Conservation (phyloP, 2,113 vertebrate genomes). For the Suncus etruscus region DNA sequence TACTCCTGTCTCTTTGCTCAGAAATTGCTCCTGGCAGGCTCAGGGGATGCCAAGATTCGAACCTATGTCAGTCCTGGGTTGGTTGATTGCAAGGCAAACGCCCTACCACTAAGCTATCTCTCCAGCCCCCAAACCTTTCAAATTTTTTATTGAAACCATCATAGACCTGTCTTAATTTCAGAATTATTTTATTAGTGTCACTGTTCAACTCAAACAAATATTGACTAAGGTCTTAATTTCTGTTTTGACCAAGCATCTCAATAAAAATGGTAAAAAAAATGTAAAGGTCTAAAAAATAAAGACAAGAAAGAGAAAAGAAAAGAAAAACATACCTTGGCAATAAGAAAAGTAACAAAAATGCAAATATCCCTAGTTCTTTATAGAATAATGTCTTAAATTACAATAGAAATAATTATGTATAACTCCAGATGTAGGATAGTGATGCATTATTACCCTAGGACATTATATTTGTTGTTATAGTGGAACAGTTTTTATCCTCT, state of each 20-base stretch:
- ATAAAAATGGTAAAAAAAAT: too few relatives aligned
- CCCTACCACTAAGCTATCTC: too few relatives aligned
- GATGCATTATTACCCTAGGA: not conserved
- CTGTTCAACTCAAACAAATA: not conserved
- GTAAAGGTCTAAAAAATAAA: too few relatives aligned
- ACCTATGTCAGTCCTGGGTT: too few relatives aligned
- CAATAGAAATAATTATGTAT: conserved; percentile 25
- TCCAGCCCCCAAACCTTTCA: not conserved
- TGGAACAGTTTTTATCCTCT: not conserved
- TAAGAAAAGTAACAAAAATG: conserved; percentile 11
- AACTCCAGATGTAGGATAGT: not conserved
- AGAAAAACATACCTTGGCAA: not conserved
- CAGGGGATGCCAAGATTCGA: too few relatives aligned
- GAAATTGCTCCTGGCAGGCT: too few relatives aligned
- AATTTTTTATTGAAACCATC: not conserved
- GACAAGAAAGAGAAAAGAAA: too few relatives aligned
- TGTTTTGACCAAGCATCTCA: not conserved
- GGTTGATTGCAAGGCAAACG: too few relatives aligned
- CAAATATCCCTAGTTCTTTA: not conserved
- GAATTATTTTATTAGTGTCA: not conserved
- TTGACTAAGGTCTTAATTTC: conserved; percentile 17
- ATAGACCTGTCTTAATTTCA: not conserved
- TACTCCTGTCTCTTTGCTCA: too few relatives aligned
- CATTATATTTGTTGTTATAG: not conserved
- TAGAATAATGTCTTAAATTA: not conserved